A percentile compares a stretch with the other conserved stretches of the same genome.
These are phyloP conservation scores for Pomphorhynchus laevis DNA, from an alignment of 1,140 invertebrate genomes.

Conservation along the genomic window DNA sequence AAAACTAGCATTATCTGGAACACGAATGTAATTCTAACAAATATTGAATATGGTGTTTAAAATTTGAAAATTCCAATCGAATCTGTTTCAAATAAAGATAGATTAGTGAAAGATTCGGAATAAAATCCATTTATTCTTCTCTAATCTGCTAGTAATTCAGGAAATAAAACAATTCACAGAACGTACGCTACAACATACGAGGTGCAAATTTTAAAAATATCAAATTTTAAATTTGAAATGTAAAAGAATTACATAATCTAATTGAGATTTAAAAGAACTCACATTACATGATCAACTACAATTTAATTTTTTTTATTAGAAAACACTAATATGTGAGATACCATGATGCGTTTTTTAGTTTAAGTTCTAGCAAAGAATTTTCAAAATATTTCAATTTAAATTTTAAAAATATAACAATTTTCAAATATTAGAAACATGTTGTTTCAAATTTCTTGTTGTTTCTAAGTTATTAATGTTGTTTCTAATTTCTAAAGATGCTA, in stretches of 20 bases:
- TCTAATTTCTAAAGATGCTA: too few species aligned
- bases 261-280: background rate
- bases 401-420: too few species aligned
- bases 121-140: too few species aligned
- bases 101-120: too few species aligned
- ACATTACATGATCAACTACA: background rate
- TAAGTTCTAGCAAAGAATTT: background rate
- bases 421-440: too few species aligned
- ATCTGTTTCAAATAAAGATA: background rate
- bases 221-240: background rate
- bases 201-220: background rate
- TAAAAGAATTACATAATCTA: background rate
- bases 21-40: background rate
- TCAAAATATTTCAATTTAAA: too few species aligned
- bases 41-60: background rate
- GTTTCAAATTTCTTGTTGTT: too few species aligned
- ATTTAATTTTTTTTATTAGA: background rate
- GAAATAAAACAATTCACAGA: background rate
- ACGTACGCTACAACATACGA: background rate
- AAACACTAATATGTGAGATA: background rate
- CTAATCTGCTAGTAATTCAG: background rate
- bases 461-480: too few species aligned
- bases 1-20: background rate
- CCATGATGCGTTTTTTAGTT: background rate
- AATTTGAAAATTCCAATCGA: background rate